Conservation (phyloP, 2,888 invertebrate genomes). For the Epinotia brunnichana region DNA sequence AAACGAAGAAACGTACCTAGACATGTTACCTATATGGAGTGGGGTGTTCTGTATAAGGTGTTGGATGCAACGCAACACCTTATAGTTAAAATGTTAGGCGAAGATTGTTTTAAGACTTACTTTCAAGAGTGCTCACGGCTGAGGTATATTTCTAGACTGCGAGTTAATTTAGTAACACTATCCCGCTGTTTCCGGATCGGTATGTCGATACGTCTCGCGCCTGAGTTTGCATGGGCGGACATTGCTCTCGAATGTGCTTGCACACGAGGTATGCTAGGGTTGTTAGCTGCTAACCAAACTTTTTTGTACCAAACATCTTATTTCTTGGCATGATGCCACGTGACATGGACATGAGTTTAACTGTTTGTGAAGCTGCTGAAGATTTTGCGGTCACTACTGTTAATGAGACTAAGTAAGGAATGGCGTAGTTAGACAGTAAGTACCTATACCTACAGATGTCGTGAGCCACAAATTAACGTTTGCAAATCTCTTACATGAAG, state of each 20-base stretch:
- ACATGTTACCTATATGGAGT: too few species aligned
- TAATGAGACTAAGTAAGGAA: too few species aligned
- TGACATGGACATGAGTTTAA: too few species aligned
- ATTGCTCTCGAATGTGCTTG: slow-evolving; percentile 18
- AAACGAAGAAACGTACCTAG: too few species aligned
- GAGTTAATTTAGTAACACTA: slow-evolving; percentile 22
- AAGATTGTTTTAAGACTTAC: too few species aligned
- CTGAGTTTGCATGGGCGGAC: slow-evolving; percentile 27
- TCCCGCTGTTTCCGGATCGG: slow-evolving; percentile 17
- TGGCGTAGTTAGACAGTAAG: neutral
- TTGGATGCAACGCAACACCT: too few species aligned
- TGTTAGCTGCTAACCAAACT: neutral
- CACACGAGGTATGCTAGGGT: slow-evolving; percentile 18
- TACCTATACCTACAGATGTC: neutral
- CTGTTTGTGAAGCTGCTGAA: too few species aligned
- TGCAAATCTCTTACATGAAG: neutral
- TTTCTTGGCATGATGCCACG: too few species aligned
- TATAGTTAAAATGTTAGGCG: too few species aligned
- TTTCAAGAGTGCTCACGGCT: neutral
- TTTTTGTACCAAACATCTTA: too few species aligned
- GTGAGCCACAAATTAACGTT: neutral
- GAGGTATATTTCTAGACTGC: neutral
- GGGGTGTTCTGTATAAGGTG: too few species aligned
- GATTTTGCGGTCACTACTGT: too few species aligned
- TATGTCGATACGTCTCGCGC: slow-evolving; percentile 20